Percentiles rank a stretch among this genome's conserved stretches.
These are phyloP conservation scores for Hypolimnas misippus DNA, from an alignment of 2,888 invertebrate species.

Conservation along the genomic window DNA sequence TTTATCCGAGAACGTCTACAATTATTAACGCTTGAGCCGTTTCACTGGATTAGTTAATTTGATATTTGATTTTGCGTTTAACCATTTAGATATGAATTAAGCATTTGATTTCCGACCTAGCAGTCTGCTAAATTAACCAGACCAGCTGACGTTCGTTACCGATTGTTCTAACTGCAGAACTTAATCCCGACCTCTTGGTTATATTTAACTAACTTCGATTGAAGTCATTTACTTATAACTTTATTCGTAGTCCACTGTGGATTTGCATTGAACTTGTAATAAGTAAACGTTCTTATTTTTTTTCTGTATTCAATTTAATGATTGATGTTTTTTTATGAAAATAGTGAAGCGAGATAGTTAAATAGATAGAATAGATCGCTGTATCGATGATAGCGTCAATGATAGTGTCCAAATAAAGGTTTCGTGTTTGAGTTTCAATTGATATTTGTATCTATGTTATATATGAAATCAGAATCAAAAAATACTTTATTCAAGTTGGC, in stretches of 20 bases:
- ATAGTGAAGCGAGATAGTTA: too few relatives aligned
- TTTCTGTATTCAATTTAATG: too few relatives aligned
- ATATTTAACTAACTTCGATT: slow-evolving; percentile 11
- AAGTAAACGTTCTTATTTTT: too few relatives aligned
- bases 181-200: slow-evolving; percentile 24
- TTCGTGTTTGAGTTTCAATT: too few relatives aligned
- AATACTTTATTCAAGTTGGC: too few relatives aligned
- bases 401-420: too few relatives aligned
- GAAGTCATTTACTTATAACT: not conserved
- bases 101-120: slow-evolving; percentile 31
- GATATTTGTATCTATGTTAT: too few relatives aligned
- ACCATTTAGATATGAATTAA: slow-evolving; percentile 34
- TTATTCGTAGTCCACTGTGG: not conserved
- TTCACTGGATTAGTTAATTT: slow-evolving; percentile 28
- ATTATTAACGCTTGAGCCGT: slow-evolving; percentile 23
- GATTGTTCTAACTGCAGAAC: slow-evolving; percentile 30
- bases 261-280: too few relatives aligned
- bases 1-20: slow-evolving; percentile 3
- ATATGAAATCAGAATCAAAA: too few relatives aligned
- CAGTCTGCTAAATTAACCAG: slow-evolving; percentile 34
- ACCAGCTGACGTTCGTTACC: slow-evolving; percentile 29
- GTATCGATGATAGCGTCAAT: too few relatives aligned
- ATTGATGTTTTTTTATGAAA: too few relatives aligned
- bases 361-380: too few relatives aligned
- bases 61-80: slow-evolving; percentile 29